These are phyloP conservation scores for Ryuthela nishihirai DNA, from an alignment of 2,888 invertebrate genomes.

Conservation along the genomic window DNA sequence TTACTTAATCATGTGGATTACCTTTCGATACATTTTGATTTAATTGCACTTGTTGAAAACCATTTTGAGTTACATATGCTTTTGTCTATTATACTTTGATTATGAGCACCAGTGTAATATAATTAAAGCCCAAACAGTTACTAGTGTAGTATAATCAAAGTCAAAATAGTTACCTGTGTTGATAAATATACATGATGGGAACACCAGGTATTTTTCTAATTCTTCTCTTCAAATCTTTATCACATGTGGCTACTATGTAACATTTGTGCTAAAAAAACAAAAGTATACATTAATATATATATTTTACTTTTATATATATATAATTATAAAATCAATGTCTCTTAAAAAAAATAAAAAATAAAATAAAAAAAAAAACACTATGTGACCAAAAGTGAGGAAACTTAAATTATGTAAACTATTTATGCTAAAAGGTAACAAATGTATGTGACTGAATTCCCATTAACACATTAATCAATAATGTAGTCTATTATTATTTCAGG, in stretches of 20 bases:
- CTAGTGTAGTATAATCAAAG: too few species aligned
- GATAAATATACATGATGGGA: conserved; percentile 73
- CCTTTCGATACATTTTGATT: too few species aligned
- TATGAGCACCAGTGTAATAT: too few species aligned
- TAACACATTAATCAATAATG: neutral
- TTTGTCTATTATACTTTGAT: too few species aligned
- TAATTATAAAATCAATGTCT: neutral
- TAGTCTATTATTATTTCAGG: too few species aligned
- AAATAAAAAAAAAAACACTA: neutral
- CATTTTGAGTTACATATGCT: too few species aligned
- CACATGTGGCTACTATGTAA: conserved; percentile 98
- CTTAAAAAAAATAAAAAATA: neutral
- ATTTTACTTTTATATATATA: neutral
- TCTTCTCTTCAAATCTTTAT: conserved; percentile 90
- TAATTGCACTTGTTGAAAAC: too few species aligned
- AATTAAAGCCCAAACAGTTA: too few species aligned
- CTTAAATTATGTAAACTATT: neutral
- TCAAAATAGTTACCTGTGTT: conserved; percentile 58
- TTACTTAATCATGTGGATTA: too few species aligned
- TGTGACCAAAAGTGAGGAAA: neutral
- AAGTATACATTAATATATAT: too few species aligned
- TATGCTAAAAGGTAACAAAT: neutral
- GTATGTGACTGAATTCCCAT: neutral
- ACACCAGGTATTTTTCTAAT: conserved; percentile 98
- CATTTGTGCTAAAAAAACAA: conserved; percentile 77